Conservation (phyloP, 2,113 vertebrate species). For the Mobula hypostoma region DNA sequence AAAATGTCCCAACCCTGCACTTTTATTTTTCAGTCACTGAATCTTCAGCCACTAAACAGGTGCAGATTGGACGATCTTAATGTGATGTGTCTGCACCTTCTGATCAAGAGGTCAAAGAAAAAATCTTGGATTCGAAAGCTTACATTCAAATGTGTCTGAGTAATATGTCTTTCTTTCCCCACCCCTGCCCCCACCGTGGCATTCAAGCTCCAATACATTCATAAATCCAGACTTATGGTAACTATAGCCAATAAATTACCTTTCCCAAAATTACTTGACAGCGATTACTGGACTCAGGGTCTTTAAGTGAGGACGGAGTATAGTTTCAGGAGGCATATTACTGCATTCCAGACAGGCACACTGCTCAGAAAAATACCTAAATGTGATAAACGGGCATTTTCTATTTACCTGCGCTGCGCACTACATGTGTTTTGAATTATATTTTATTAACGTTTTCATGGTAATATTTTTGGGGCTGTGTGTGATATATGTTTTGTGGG, state of each 20-base stretch:
- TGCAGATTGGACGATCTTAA: constrained; percentile 54
- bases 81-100: constrained; percentile 18
- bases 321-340: constrained; percentile 44
- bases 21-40: constrained; percentile 44
- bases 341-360: constrained; percentile 40
- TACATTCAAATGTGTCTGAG: neutral
- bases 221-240: constrained; percentile 49
- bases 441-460: too few species aligned
- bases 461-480: too few species aligned
- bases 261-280: constrained; percentile 49
- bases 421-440: too few species aligned
- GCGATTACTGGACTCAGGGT: constrained; percentile 48
- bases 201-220: constrained; percentile 50
- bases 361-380: neutral
- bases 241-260: constrained; percentile 49
- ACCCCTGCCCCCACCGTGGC: fast-evolving
- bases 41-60: constrained; percentile 42
- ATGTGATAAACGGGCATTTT: neutral
- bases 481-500: too few species aligned
- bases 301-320: constrained; percentile 42
- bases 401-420: too few species aligned
- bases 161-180: constrained; percentile 39
- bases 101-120: constrained; percentile 5
- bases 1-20: constrained; percentile 68
- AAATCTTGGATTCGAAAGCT: neutral